Evolutionary conservation across 2,888 invertebrate species (phyloP), one percentile per base, ranked within the genome.

Genomic region (Tenthredo mesomela): DNA sequence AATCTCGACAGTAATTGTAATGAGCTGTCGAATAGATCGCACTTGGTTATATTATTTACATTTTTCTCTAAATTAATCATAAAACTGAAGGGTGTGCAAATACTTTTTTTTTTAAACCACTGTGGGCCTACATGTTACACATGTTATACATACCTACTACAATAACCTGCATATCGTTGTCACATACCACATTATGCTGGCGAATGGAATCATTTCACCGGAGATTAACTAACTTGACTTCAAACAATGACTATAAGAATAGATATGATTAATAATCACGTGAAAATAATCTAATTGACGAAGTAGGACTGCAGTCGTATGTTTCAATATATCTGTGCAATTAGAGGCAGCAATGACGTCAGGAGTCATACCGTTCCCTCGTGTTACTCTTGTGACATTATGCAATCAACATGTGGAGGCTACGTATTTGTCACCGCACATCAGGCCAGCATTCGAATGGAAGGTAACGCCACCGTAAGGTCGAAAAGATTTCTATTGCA

Each of bases 281-380:
- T 25, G 77, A 33, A 77, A 33, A 54, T 77, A 54, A 77, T 77
- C 33, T 18, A 77, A 21, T 77, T 33, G 77, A 50, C 50, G 77
- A 54, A 77, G 77, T 29, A 77, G 18, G 5, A 54, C 29, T 40
- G 77, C 71, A 77, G 29, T 54, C 33, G 33, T 54, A n/a, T 54
- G n/a, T 33, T 40, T 33, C 50, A 29, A 77, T 33, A 77, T 33
- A 15, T 54, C 50, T 54, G 54, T 50, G 33, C 54, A 77, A 77
- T 33, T 29, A 29, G 12, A 54, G 54, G 54, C 54, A 77, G 15
- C 33, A 15, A 33, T 77, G 77, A 77, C 77, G 77, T 77, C 54
- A 77, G 18, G 9, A 54, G 54, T 54, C 77, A 77, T 54, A 77
- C 50, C 47, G 50, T 15, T 77, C 50, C 75, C 75, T 12, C 54